phyloP scores from a whole-genome alignment of 2,888 invertebrate species.

The Drosophila greeni region DNA sequence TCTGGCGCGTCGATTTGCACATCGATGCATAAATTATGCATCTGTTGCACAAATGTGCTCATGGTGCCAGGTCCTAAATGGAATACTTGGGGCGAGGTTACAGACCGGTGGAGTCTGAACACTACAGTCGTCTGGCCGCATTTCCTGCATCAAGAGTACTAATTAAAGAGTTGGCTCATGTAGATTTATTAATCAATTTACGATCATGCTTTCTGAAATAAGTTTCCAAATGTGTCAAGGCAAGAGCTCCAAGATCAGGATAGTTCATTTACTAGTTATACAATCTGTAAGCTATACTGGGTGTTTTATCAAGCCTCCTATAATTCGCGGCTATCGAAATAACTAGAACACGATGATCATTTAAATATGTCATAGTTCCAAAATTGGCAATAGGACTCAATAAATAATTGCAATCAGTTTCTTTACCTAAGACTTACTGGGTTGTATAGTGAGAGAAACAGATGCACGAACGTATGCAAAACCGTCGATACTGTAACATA shows the following conservation, averaged over 20 bases:
- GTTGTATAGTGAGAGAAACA: too few species aligned
- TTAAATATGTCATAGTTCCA: too few species aligned
- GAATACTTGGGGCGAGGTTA: conserved; percentile 5
- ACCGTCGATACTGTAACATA: too few species aligned
- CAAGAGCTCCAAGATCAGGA: background rate
- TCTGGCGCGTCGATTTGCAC: conserved; percentile 24
- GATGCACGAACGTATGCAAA: too few species aligned
- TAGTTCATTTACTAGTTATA: too few species aligned
- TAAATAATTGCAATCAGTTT: background rate
- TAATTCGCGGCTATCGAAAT: too few species aligned
- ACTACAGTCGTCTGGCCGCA: conserved; percentile 16
- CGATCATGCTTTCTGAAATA: too few species aligned
- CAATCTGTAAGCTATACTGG: too few species aligned
- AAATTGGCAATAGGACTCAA: background rate
- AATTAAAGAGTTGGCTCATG: conserved; percentile 8
- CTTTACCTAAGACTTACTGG: background rate
- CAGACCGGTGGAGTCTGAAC: conserved; percentile 12
- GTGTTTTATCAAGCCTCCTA: too few species aligned
- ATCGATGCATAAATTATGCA: conserved; percentile 38
- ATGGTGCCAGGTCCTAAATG: conserved; percentile 12
- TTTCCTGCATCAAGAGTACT: conserved; percentile 2
- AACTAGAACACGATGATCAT: too few species aligned
- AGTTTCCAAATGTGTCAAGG: background rate
- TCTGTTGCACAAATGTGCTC: conserved; percentile 33
- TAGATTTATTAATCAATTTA: background rate